phyloP scores from a whole-genome alignment of 2,888 invertebrate genomes.

The Cheilosia vernalis region DNA sequence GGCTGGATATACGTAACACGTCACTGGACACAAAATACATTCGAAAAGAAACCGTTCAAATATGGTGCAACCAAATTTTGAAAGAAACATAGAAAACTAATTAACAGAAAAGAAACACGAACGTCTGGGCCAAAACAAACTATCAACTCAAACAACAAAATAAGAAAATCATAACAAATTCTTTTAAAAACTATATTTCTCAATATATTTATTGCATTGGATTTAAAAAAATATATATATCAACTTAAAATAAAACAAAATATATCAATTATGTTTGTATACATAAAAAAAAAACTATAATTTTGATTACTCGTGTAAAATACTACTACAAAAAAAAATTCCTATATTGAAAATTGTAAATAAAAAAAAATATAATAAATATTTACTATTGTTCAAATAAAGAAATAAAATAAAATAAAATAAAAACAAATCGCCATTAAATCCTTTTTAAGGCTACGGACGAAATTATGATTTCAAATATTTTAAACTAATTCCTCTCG shows the following conservation, averaged over 20 bases:
- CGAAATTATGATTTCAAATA: constrained; percentile 72
- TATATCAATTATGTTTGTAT: constrained; percentile 14
- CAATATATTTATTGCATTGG: constrained; percentile 73
- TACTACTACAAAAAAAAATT: constrained; percentile 48
- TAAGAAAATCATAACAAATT: constrained; percentile 33
- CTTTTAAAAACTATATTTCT: constrained; percentile 63
- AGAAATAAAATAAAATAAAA: constrained; percentile 39
- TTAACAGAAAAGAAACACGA: background rate
- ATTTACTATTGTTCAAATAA: constrained; percentile 58
- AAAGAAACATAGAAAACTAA: background rate
- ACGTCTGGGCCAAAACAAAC: background rate
- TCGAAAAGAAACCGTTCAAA: too few species aligned
- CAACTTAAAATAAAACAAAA: constrained; percentile 25
- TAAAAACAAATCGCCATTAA: constrained; percentile 67
- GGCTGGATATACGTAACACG: too few species aligned
- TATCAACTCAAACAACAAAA: constrained; percentile 20
- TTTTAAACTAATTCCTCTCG: constrained; percentile 23
- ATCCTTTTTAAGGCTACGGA: constrained; percentile 75
- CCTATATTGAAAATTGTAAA: constrained; percentile 51
- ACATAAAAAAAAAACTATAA: constrained; percentile 40
- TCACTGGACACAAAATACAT: too few species aligned
- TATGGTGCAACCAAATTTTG: background rate
- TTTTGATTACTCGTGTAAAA: constrained; percentile 68
- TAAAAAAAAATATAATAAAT: constrained; percentile 73
- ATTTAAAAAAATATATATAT: constrained; percentile 37